These are phyloP conservation scores for Babylonia areolata DNA, from an alignment of 1,140 invertebrate species.

Conservation along the genomic window DNA sequence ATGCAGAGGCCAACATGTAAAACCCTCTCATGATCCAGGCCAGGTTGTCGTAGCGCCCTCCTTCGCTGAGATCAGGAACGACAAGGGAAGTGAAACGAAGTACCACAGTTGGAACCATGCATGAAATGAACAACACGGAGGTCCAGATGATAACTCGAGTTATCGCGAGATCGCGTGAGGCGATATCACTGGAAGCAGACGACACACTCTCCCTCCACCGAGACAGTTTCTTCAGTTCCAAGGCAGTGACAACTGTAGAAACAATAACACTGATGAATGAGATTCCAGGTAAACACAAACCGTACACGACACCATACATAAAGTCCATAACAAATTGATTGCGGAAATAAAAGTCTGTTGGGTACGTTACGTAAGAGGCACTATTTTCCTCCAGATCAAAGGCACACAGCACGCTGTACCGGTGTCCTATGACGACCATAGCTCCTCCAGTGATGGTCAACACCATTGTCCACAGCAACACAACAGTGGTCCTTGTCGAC, in stretches of 20 bases:
- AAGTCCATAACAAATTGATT: not conserved
- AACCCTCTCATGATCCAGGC: too few relatives aligned
- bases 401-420: not conserved
- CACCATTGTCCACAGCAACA: not conserved
- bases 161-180: too few relatives aligned
- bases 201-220: not conserved
- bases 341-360: not conserved
- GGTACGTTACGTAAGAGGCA: not conserved
- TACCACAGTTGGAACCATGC: too few relatives aligned
- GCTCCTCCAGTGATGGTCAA: not conserved
- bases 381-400: not conserved
- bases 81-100: too few relatives aligned
- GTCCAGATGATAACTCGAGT: too few relatives aligned
- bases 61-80: too few relatives aligned
- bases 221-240: slow-evolving; percentile 1
- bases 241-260: not conserved
- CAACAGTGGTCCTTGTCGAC: not conserved
- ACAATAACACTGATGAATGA: not conserved
- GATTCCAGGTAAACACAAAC: not conserved
- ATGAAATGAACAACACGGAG: not conserved
- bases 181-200: too few relatives aligned
- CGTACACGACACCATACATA: not conserved
- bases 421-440: not conserved
- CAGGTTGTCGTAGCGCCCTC: too few relatives aligned
- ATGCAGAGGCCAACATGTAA: too few relatives aligned